A percentile compares a stretch with the other conserved stretches of the same genome.
These are phyloP conservation scores for Pentamera pediparva DNA, from an alignment of 53 echinoderm and acorn worm species.

Conservation along the genomic window DNA sequence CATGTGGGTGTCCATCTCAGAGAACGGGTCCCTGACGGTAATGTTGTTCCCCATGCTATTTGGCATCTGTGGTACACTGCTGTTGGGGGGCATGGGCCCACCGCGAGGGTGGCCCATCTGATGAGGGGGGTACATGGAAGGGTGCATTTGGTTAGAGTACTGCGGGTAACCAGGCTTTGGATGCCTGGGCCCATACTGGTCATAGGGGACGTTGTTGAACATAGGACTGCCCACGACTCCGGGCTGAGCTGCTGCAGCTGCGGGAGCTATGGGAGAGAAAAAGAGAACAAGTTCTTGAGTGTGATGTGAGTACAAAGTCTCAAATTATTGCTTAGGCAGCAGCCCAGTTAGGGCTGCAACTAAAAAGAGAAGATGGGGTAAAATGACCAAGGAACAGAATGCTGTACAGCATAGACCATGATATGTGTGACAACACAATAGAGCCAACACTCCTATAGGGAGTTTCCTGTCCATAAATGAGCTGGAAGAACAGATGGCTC, in stretches of 20 bases:
- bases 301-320: too few relatives aligned
- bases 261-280: too few relatives aligned
- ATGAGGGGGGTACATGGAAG: conserved; percentile 27
- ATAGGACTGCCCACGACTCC: conserved; percentile 1
- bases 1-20: conserved; percentile 63
- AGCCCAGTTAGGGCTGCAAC: too few relatives aligned
- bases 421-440: too few relatives aligned
- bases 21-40: conserved; percentile 87
- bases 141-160: conserved; percentile 80
- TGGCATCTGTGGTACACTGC: conserved; percentile 65
- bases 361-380: too few relatives aligned
- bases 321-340: too few relatives aligned
- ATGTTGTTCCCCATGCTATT: conserved; percentile 88
- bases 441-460: too few relatives aligned
- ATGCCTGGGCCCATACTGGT: conserved; percentile 46
- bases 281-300: too few relatives aligned
- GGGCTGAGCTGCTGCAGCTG: conserved; percentile 12
- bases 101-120: conserved; percentile 28
- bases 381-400: too few relatives aligned
- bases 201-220: conserved; percentile 44
- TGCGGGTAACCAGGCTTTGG: conserved; percentile 52
- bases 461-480: too few relatives aligned
- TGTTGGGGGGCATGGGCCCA: conserved; percentile 54
- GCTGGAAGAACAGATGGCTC: too few relatives aligned
- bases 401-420: too few relatives aligned